A percentile compares a stretch with the other conserved stretches of the same genome.
Conservation (phyloP, 2,113 vertebrate species). For the Myxocyprinus asiaticus region DNA sequence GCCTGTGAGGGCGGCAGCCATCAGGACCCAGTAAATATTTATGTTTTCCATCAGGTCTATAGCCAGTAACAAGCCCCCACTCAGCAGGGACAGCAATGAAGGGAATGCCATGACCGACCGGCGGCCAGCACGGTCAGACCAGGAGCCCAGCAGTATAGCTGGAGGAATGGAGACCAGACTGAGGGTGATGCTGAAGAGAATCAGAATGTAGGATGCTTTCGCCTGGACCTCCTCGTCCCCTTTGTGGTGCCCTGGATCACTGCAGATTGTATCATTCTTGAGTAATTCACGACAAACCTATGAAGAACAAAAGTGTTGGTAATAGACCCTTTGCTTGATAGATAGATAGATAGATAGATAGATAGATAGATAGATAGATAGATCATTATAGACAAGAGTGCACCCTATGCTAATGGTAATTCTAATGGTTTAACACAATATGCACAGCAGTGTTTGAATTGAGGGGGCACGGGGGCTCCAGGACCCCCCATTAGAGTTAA, state of each 20-base stretch:
- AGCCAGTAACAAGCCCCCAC: constrained; percentile 56
- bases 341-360: too few relatives aligned
- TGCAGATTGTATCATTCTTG: constrained; percentile 50
- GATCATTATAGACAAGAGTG: too few relatives aligned
- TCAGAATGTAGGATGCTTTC: constrained; percentile 57
- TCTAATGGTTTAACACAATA: too few relatives aligned
- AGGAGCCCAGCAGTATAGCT: constrained; percentile 66
- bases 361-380: too few relatives aligned
- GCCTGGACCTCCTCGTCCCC: constrained; percentile 52
- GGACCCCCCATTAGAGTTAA: too few relatives aligned
- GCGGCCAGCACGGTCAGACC: constrained; percentile 65
- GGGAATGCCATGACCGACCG: constrained; percentile 64
- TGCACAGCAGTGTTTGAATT: too few relatives aligned
- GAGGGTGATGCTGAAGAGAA: constrained; percentile 54
- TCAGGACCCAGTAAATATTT: constrained; percentile 58
- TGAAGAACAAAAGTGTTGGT: background rate
- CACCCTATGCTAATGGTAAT: too few relatives aligned
- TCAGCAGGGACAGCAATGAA: constrained; percentile 51
- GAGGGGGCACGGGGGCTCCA: too few relatives aligned
- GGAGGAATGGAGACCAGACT: constrained; percentile 63
- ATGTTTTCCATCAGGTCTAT: constrained; percentile 51
- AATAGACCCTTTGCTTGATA: background rate
- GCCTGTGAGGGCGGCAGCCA: constrained; percentile 52
- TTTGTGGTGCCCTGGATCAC: constrained; percentile 32
- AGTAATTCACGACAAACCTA: constrained; percentile 63